phyloP scores from a whole-genome alignment of 2,113 vertebrate species.

The Eudorcas thomsonii region DNA sequence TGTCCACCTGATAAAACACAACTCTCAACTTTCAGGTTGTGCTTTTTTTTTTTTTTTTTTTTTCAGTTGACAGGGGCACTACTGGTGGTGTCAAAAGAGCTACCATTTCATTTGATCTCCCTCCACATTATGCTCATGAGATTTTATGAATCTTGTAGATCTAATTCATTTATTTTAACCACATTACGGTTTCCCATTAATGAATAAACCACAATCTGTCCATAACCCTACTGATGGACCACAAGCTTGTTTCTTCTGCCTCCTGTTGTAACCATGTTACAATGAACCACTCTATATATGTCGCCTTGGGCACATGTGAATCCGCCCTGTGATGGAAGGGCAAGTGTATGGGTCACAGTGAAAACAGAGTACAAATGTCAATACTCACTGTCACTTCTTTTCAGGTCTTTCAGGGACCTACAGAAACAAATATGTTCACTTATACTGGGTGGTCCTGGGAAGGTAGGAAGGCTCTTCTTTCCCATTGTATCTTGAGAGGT shows the following conservation, averaged over 20 bases:
- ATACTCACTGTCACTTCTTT: neutral
- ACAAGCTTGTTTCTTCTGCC: neutral
- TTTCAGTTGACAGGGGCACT: neutral
- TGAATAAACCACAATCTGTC: neutral
- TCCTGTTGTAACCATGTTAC: neutral
- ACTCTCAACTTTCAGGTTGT: neutral
- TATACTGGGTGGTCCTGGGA: neutral
- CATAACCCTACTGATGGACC: neutral
- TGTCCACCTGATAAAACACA: neutral
- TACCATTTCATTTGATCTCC: neutral
- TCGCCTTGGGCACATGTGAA: neutral
- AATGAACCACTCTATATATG: neutral
- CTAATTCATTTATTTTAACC: conserved; percentile 8
- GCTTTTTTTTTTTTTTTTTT: no score
- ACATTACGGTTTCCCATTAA: neutral
- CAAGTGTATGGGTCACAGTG: neutral
- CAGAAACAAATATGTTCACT: neutral
- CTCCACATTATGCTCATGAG: neutral
- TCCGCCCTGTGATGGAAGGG: neutral
- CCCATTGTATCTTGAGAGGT: neutral
- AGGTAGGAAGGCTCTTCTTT: neutral
- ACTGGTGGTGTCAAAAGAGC: neutral
- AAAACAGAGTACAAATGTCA: neutral
- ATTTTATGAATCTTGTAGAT: neutral
- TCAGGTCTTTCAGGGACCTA: neutral